Evolutionary conservation across 2,888 invertebrate genomes (phyloP).

Genomic region (Drosophila meridiana): DNA sequence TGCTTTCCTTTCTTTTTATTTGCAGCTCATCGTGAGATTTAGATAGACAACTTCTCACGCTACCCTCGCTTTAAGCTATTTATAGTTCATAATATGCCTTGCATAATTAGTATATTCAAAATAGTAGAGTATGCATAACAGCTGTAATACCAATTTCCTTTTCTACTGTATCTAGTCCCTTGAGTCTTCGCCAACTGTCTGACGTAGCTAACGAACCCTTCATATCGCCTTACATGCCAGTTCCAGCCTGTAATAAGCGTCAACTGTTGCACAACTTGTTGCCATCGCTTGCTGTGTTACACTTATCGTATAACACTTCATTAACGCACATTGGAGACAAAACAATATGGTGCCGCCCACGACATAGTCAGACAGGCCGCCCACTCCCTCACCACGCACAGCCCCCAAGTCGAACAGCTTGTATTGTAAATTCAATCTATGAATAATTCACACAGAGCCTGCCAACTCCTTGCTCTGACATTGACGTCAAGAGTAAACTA

Average conservation of each 20-base stretch:
- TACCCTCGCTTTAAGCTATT: not conserved
- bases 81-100: not conserved
- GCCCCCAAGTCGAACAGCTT: not conserved
- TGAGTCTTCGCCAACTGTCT: not conserved
- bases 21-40: not conserved
- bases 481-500: constrained; percentile 15
- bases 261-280: constrained; percentile 71
- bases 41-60: not conserved
- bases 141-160: not conserved
- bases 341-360: constrained; percentile 75
- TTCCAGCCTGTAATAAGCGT: constrained; percentile 31
- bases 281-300: constrained; percentile 61
- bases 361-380: constrained; percentile 19
- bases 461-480: constrained; percentile 47
- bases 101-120: not conserved
- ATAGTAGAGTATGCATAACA: not conserved
- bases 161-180: not conserved
- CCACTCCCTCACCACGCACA: not conserved
- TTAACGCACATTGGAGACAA: constrained; percentile 47
- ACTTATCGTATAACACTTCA: constrained; percentile 72
- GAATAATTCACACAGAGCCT: constrained; percentile 71
- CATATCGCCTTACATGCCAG: constrained; percentile 12
- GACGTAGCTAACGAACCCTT: constrained; percentile 22
- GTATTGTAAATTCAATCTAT: constrained; percentile 66
- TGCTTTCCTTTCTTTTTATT: not conserved